A percentile compares a stretch with the other conserved stretches of the same genome.
phyloP scores from a whole-genome alignment of 2,888 invertebrate species.

The Nomada ferruginata region DNA sequence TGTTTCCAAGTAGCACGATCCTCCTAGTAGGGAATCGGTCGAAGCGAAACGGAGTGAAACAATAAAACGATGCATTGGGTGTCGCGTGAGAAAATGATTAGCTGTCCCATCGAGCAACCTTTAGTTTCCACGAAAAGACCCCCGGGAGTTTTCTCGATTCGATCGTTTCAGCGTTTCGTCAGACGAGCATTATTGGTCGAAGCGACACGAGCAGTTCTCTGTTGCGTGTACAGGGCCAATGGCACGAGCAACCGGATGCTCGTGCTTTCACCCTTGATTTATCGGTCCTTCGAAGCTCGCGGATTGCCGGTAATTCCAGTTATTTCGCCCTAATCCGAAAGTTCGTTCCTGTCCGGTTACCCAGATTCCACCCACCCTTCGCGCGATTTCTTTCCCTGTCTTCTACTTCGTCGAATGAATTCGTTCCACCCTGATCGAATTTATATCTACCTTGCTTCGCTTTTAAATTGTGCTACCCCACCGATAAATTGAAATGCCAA shows the following conservation, averaged over 20 bases:
- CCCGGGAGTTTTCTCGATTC: conserved; percentile 24
- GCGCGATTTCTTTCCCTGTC: conserved; percentile 50
- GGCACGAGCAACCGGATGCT: conserved; percentile 74
- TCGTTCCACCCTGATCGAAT: conserved; percentile 27
- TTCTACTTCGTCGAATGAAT: conserved; percentile 22
- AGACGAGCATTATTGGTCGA: conserved; percentile 59
- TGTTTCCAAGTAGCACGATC: not conserved
- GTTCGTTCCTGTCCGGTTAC: conserved; percentile 67
- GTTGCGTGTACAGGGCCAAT: conserved; percentile 78
- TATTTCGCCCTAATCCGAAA: conserved; percentile 73
- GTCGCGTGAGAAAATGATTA: conserved; percentile 32
- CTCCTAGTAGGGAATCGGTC: too few relatives aligned
- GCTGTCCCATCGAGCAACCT: not conserved
- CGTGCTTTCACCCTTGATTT: conserved; percentile 77
- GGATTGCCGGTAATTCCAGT: conserved; percentile 77
- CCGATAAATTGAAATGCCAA: conserved; percentile 41
- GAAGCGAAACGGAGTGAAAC: not conserved
- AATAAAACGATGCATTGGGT: not conserved
- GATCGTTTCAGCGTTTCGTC: conserved; percentile 59
- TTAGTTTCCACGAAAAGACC: conserved; percentile 19
- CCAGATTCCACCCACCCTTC: conserved; percentile 41
- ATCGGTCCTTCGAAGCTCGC: conserved; percentile 77
- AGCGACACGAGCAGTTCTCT: conserved; percentile 46
- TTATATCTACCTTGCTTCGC: not conserved
- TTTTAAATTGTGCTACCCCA: not conserved